phyloP scores from a whole-genome alignment of 2,888 invertebrate species.

The Drosophila mimetica region DNA sequence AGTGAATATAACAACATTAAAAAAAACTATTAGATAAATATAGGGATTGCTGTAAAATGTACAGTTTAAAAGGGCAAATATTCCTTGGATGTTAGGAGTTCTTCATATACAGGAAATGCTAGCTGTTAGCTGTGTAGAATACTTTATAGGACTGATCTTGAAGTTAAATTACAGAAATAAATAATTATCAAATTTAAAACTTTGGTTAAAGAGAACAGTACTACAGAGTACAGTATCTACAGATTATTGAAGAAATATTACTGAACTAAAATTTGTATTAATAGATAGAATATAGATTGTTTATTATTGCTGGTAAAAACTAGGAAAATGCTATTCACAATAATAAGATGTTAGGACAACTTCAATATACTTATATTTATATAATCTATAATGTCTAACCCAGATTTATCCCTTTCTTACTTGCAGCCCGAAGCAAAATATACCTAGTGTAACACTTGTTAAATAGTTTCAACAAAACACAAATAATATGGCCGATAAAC shows the following conservation, averaged over 20 bases:
- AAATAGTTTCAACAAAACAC: conserved; percentile 47
- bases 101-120: too few relatives aligned
- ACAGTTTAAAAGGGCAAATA: background rate
- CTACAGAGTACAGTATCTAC: too few relatives aligned
- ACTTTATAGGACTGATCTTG: too few relatives aligned
- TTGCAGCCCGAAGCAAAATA: conserved; percentile 61
- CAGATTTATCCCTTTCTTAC: conserved; percentile 1
- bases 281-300: too few relatives aligned
- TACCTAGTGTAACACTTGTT: conserved; percentile 51
- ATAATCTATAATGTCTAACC: background rate
- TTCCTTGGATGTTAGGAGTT: background rate
- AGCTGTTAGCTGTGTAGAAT: too few relatives aligned
- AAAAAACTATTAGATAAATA: background rate
- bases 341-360: background rate
- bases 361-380: background rate
- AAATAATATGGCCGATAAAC: conserved; percentile 90
- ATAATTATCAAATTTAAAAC: too few relatives aligned
- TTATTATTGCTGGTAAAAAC: background rate
- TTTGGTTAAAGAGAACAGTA: too few relatives aligned
- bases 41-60: background rate
- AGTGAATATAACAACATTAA: background rate
- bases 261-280: too few relatives aligned
- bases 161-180: too few relatives aligned
- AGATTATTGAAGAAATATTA: too few relatives aligned
- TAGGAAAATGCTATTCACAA: background rate